Conservation (phyloP, 2,888 invertebrate genomes). For the Microctonus brassicae region DNA sequence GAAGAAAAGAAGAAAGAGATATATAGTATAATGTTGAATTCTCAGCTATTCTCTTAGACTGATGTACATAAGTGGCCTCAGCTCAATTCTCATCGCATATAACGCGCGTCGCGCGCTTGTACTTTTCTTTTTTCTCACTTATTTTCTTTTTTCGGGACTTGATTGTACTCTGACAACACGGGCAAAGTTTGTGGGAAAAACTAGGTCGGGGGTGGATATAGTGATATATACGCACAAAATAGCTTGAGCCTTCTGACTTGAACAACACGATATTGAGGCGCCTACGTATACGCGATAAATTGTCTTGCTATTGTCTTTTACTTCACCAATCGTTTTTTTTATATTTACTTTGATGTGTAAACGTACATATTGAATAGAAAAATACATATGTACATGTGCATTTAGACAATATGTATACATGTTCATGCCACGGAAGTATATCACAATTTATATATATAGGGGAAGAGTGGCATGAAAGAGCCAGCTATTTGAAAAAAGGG, state of each 20-base stretch:
- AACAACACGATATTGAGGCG: constrained; percentile 26
- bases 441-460: too few relatives aligned
- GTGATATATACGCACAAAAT: constrained; percentile 17
- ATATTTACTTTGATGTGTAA: not conserved
- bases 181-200: constrained; percentile 21
- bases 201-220: constrained; percentile 19
- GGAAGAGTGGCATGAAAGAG: too few relatives aligned
- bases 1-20: not conserved
- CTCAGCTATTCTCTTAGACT: constrained; percentile 7
- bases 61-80: constrained; percentile 23
- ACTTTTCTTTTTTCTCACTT: not conserved
- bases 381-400: not conserved
- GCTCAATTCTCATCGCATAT: not conserved
- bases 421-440: not conserved
- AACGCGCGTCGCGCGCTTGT: not conserved
- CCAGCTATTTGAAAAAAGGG: too few relatives aligned
- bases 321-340: not conserved
- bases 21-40: not conserved
- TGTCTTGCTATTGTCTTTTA: not conserved
- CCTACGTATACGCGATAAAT: constrained; percentile 36
- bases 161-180: constrained; percentile 14
- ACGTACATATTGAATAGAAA: not conserved
- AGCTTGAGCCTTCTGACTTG: not conserved
- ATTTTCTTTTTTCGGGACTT: not conserved
- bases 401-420: not conserved